Conservation (phyloP, 2,113 vertebrate species). For the Sminthopsis crassicaudata region DNA sequence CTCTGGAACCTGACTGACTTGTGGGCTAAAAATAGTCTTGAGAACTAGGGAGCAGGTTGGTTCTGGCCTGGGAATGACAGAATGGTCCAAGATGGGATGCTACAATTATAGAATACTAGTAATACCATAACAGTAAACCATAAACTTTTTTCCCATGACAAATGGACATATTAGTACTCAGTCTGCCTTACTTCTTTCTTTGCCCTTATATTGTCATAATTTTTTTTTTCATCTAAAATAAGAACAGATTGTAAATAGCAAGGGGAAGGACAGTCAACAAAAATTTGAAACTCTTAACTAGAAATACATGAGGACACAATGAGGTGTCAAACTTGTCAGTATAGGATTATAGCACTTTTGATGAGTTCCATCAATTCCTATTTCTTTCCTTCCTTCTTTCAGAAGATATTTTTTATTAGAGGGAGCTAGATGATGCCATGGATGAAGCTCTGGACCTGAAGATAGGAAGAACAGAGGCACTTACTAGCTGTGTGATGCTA, state of each 20-base stretch:
- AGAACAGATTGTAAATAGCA: background rate
- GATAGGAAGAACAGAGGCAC: background rate
- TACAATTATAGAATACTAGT: background rate
- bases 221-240: background rate
- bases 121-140: background rate
- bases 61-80: background rate
- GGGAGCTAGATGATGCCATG: background rate
- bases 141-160: background rate
- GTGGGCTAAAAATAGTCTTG: background rate
- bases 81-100: background rate
- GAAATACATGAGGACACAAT: background rate
- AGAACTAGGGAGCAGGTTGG: background rate
- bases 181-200: background rate
- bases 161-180: background rate
- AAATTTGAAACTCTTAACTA: background rate
- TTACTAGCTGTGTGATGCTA: background rate
- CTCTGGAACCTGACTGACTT: background rate
- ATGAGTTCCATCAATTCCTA: background rate
- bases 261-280: background rate
- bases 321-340: background rate
- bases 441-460: background rate
- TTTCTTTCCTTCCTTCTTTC: background rate
- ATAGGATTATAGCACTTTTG: background rate
- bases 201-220: background rate
- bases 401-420: background rate